Base-by-base conservation (phyloP, 2,797 vertebrate species). In the Chaenodraco wilsoni region DNA sequence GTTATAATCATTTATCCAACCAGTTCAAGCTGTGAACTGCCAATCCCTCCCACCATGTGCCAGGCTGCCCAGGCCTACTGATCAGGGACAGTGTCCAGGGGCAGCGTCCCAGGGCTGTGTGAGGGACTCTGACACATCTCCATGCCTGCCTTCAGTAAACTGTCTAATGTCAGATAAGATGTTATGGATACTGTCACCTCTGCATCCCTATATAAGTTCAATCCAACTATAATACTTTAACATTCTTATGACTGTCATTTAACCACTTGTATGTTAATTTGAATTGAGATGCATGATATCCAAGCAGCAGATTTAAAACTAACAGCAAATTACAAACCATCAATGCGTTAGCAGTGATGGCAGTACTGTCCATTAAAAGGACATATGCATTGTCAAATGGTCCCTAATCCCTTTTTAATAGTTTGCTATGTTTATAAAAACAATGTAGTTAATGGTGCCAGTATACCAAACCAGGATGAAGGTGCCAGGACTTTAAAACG, bases 1-100 rank as follows among this genome's bases (percentile, higher is more conserved):
- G 81, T 88, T 91, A 87, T 88, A 90, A 90, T 88, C 72, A 84
- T 88, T 84, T 82, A 77, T 87, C 84, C 71, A 86, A 79, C 78
- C 81, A 12, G 73, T 67, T 61, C 67, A 72, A 72, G 79, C 79
- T 87, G 80, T 79, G 81, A 88, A 85, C 85, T 90, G 89, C 85
- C 92, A 91, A 76, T 84, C 79, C 70, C 55, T 85, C 64, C 33
- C 64, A 68, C 77, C 65, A 68, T 86, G 87, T 82, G 86, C 79
- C 84, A 81, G 68, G 74, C 74, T 65, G 84, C 65, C 65, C 59
- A 45, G 61, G 72, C 81, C 81, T 37, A 45, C 86, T 90, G 87
- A 89, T 89, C 88, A 71, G 65, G 79, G 69, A 66, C 4, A 3
- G 73, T 72, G 84, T 84, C 78, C 67, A 81, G 80, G 66, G 84